phyloP scores from a whole-genome alignment of 1,140 invertebrate genomes.

The Ceratina australensis region DNA sequence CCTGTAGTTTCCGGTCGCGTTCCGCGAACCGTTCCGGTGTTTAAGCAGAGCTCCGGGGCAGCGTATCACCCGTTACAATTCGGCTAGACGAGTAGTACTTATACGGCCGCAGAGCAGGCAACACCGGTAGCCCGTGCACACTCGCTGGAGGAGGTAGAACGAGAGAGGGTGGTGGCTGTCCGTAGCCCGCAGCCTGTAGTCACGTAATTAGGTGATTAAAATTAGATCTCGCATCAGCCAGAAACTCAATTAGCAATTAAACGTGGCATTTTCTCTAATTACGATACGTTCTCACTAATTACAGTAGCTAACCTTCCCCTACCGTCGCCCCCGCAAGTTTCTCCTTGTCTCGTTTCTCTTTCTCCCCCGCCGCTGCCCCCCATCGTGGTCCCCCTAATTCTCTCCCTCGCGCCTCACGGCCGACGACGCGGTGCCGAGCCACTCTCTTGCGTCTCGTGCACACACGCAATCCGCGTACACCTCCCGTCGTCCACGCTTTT shows the following conservation, averaged over 20 bases:
- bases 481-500: slow-evolving; percentile 2
- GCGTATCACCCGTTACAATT: slow-evolving; percentile 68
- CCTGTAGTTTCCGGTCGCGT: slow-evolving; percentile 39
- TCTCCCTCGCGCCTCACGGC: background rate
- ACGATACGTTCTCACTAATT: slow-evolving; percentile 83
- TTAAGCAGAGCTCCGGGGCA: slow-evolving; percentile 52
- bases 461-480: background rate
- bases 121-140: slow-evolving; percentile 60
- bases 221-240: slow-evolving; percentile 83
- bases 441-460: background rate
- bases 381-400: slow-evolving; percentile 51
- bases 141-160: slow-evolving; percentile 58
- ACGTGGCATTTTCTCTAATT: slow-evolving; percentile 84
- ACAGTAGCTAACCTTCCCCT: slow-evolving; percentile 74
- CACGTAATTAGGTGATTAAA: slow-evolving; percentile 84
- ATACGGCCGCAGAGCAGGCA: slow-evolving; percentile 56
- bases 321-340: slow-evolving; percentile 32
- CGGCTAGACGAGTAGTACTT: slow-evolving; percentile 62
- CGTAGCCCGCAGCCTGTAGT: slow-evolving; percentile 79
- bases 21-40: slow-evolving; percentile 57
- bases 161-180: slow-evolving; percentile 69
- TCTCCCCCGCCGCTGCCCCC: slow-evolving; percentile 47
- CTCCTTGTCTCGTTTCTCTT: slow-evolving; percentile 43
- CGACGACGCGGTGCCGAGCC: too few relatives aligned
- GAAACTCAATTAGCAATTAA: slow-evolving; percentile 84